phyloP scores from a whole-genome alignment of 2,113 vertebrate genomes.

The Oreocharis arfaki region DNA sequence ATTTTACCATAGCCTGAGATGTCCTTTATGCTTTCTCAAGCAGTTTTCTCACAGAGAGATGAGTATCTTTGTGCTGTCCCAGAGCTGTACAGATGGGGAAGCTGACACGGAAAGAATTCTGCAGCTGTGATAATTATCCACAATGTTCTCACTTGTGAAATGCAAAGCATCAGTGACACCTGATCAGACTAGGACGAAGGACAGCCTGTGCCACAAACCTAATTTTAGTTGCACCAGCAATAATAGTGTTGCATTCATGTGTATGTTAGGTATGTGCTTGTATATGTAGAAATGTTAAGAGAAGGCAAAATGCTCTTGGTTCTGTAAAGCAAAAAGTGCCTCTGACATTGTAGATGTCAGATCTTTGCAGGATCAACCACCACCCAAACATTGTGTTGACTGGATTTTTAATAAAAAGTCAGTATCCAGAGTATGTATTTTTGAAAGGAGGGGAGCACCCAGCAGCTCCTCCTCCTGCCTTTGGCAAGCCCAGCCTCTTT shows the following conservation, averaged over 20 bases:
- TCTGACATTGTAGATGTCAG: background rate
- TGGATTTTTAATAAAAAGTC: background rate
- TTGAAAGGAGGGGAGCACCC: background rate
- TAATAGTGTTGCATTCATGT: background rate
- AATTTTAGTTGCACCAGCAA: background rate
- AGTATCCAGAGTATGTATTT: background rate
- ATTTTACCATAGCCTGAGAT: background rate
- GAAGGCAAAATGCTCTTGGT: background rate
- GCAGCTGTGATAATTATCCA: background rate
- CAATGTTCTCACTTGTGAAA: background rate
- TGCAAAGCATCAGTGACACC: background rate
- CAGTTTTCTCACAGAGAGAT: background rate
- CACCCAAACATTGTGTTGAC: background rate
- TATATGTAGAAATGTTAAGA: background rate
- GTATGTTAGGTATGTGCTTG: background rate
- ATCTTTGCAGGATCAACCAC: background rate
- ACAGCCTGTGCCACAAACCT: background rate
- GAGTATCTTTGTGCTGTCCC: background rate
- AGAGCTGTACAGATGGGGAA: background rate
- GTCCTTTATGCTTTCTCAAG: background rate
- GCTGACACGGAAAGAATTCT: background rate
- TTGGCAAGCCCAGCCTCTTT: background rate
- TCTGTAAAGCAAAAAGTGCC: background rate
- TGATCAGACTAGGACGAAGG: background rate
- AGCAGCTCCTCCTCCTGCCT: background rate